phyloP scores from a whole-genome alignment of 1,140 invertebrate species.

The Brachionus asplanchnoidis region DNA sequence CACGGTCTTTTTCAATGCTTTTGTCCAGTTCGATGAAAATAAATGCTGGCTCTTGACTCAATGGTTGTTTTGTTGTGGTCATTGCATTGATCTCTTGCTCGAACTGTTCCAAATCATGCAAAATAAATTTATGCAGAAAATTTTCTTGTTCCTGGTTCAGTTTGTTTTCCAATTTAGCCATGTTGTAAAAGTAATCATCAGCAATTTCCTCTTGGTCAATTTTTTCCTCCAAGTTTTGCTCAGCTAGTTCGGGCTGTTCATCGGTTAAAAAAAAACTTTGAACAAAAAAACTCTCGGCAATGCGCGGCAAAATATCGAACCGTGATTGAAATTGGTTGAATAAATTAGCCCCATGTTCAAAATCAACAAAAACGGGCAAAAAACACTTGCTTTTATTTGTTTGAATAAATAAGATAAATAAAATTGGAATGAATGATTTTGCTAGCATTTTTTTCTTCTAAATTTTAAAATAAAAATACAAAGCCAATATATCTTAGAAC shows the following conservation, averaged over 20 bases:
- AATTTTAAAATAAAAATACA: background rate
- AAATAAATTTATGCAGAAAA: slow-evolving; percentile 2
- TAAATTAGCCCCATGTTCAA: background rate
- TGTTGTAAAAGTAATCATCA: background rate
- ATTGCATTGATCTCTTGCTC: background rate
- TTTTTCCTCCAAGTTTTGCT: background rate
- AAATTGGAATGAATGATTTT: slow-evolving; percentile 9
- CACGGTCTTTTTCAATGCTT: background rate
- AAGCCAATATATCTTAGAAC: background rate
- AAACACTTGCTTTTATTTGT: background rate
- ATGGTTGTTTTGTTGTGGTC: background rate
- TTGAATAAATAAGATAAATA: background rate
- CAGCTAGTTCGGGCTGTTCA: background rate
- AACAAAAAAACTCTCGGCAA: background rate
- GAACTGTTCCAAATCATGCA: background rate
- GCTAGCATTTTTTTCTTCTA: background rate
- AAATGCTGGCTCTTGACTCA: background rate
- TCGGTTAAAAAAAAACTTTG: background rate
- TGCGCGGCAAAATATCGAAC: background rate
- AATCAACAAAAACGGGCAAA: background rate
- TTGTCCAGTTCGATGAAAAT: background rate
- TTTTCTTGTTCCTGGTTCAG: background rate
- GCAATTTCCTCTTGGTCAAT: background rate
- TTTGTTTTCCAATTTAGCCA: background rate
- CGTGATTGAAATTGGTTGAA: background rate